Percentiles rank a stretch among this genome's conserved stretches.
phyloP scores from a whole-genome alignment of 2,113 vertebrate genomes.

The Bombycilla garrulus region DNA sequence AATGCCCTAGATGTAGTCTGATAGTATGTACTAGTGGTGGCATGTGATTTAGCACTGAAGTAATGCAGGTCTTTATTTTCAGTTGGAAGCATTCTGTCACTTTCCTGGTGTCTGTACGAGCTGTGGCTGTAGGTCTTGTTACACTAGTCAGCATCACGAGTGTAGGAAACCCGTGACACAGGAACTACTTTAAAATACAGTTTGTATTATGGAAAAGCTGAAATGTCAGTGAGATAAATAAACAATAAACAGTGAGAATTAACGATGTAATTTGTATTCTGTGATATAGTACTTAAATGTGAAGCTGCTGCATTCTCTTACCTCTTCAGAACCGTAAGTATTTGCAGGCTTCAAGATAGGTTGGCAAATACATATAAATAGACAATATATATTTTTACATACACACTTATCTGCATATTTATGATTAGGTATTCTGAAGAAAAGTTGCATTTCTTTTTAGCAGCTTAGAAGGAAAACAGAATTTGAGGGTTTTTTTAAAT shows the following conservation, averaged over 20 bases:
- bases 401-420: neutral
- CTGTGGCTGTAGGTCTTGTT: neutral
- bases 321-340: neutral
- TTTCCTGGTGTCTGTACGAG: neutral
- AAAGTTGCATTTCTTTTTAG: neutral
- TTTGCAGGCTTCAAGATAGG: neutral
- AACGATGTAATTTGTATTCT: neutral
- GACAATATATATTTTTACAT: neutral
- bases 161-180: fast-evolving
- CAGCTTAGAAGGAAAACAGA: neutral
- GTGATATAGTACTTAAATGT: neutral
- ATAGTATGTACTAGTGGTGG: neutral
- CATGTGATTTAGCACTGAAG: neutral
- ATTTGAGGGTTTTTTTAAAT: fast-evolving
- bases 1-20: neutral
- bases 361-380: neutral
- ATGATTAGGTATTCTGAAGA: neutral
- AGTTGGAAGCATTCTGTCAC: neutral
- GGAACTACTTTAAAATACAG: neutral
- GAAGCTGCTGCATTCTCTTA: neutral
- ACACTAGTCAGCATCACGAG: fast-evolving
- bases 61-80: neutral
- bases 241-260: neutral
- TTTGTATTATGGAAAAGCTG: neutral
- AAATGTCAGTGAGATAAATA: neutral